These are phyloP conservation scores for Hoplostethus mediterraneus DNA, from an alignment of 2,797 vertebrate genomes.

Conservation along the genomic window DNA sequence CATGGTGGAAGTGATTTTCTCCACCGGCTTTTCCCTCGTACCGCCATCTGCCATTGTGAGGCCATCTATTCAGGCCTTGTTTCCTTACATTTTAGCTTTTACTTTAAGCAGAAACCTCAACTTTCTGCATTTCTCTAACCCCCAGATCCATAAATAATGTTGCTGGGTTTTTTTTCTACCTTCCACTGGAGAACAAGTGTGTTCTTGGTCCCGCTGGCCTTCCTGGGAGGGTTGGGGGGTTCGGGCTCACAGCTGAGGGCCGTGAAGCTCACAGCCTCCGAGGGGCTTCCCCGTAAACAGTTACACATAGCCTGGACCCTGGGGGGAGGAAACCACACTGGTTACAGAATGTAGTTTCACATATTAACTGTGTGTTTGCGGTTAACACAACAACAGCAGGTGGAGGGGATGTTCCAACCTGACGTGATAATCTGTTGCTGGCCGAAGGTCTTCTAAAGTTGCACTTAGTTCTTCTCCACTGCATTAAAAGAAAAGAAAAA, in stretches of 20 bases:
- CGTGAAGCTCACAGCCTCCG: conserved; percentile 93
- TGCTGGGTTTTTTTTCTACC: conserved; percentile 82
- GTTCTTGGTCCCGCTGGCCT: conserved; percentile 95
- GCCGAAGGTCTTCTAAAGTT: conserved; percentile 94
- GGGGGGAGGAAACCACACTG: conserved; percentile 39
- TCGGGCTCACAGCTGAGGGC: conserved; percentile 95
- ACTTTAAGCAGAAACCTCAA: too few relatives aligned
- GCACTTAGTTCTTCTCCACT: conserved; percentile 93
- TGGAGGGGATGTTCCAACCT: conserved; percentile 76
- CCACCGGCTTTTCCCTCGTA: too few relatives aligned
- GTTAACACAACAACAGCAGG: conserved; percentile 1
- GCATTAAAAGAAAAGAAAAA: conserved; percentile 30
- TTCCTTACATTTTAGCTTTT: too few relatives aligned
- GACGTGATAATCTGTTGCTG: conserved; percentile 96
- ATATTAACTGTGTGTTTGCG: background rate
- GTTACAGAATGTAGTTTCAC: conserved; percentile 23
- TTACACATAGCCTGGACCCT: conserved; percentile 92
- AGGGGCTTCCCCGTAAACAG: conserved; percentile 91
- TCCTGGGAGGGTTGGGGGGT: conserved; percentile 90
- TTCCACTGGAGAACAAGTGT: conserved; percentile 95
- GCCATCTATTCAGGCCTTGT: too few relatives aligned
- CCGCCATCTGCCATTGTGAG: too few relatives aligned
- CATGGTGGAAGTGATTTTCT: too few relatives aligned
- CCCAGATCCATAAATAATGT: too few relatives aligned
- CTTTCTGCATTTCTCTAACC: too few relatives aligned